These are phyloP conservation scores for Trachymyrmex septentrionalis DNA, from an alignment of 1,140 invertebrate genomes.

Conservation along the genomic window DNA sequence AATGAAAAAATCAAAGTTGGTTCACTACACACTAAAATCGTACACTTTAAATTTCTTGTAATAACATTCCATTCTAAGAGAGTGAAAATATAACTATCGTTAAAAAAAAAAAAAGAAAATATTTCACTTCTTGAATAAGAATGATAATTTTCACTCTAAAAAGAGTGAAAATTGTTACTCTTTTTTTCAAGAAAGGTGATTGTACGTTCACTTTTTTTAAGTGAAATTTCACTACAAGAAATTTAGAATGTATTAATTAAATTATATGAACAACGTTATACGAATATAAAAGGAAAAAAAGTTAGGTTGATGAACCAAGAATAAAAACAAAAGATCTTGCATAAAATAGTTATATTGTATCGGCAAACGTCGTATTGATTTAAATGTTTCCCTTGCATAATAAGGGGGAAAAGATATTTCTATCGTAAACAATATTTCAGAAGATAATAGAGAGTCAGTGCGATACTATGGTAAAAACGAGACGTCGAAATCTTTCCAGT, in stretches of 20 bases:
- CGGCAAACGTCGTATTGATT: background rate
- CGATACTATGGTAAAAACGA: background rate
- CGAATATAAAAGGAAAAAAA: background rate
- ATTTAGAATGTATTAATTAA: background rate
- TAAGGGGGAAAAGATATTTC: slow-evolving; percentile 4
- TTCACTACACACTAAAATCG: background rate
- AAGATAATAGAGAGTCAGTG: slow-evolving; percentile 1
- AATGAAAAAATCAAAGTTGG: background rate
- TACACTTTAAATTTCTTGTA: too few species aligned
- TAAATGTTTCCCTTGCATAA: background rate
- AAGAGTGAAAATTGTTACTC: too few species aligned
- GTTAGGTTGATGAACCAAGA: background rate
- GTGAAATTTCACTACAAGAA: too few species aligned
- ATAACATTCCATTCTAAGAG: too few species aligned
- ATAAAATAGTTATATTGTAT: background rate
- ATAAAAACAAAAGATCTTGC: background rate
- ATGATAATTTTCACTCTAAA: too few species aligned
- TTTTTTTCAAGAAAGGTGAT: too few species aligned
- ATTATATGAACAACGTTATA: background rate
- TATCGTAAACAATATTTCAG: slow-evolving; percentile 29
- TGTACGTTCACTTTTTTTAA: too few species aligned
- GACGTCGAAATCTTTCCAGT: slow-evolving; percentile 52
- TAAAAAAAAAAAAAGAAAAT: too few species aligned
- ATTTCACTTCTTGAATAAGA: too few species aligned
- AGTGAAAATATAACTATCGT: too few species aligned